A percentile compares a stretch with the other conserved stretches of the same genome.
Conservation (phyloP, 2,797 vertebrate genomes). For the Arnoldichthys spilopterus region DNA sequence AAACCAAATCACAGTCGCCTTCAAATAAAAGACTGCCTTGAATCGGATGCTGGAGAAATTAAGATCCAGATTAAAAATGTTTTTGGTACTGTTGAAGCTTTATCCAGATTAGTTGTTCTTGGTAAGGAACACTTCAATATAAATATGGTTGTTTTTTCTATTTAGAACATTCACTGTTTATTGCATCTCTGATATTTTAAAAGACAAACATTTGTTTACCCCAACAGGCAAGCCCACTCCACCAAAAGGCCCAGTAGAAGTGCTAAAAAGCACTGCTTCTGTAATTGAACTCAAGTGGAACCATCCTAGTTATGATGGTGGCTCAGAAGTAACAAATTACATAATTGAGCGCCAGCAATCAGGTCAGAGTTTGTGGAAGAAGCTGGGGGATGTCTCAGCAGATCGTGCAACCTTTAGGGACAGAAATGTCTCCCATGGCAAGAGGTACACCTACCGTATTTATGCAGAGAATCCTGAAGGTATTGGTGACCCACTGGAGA, state of each 20-base stretch:
- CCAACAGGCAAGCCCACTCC: slow-evolving; percentile 80
- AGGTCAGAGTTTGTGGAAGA: slow-evolving; percentile 78
- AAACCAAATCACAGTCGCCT: slow-evolving; percentile 77
- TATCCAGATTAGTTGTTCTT: slow-evolving; percentile 76
- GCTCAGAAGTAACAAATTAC: slow-evolving; percentile 79
- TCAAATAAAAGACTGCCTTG: slow-evolving; percentile 77
- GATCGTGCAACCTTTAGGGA: slow-evolving; percentile 77
- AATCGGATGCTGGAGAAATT: slow-evolving; percentile 82
- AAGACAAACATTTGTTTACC: neutral
- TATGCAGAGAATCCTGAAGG: slow-evolving; percentile 82
- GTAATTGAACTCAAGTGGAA: slow-evolving; percentile 81
- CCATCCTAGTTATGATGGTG: slow-evolving; percentile 80
- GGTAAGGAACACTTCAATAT: slow-evolving; percentile 67
- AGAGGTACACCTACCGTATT: slow-evolving; percentile 83
- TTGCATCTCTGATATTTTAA: slow-evolving; percentile 22
- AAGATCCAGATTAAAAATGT: slow-evolving; percentile 82
- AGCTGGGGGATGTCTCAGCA: slow-evolving; percentile 74
- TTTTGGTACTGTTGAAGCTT: slow-evolving; percentile 76
- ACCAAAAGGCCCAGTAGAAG: slow-evolving; percentile 82
- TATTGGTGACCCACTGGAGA: slow-evolving; percentile 77
- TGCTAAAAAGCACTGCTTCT: slow-evolving; percentile 70
- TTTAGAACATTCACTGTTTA: neutral
- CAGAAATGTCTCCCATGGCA: slow-evolving; percentile 77
- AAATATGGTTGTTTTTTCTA: neutral
- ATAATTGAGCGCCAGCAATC: slow-evolving; percentile 77